Percentiles rank a stretch among this genome's conserved stretches.
phyloP scores from a whole-genome alignment of 2,888 invertebrate genomes.

The Coenonympha glycerion region DNA sequence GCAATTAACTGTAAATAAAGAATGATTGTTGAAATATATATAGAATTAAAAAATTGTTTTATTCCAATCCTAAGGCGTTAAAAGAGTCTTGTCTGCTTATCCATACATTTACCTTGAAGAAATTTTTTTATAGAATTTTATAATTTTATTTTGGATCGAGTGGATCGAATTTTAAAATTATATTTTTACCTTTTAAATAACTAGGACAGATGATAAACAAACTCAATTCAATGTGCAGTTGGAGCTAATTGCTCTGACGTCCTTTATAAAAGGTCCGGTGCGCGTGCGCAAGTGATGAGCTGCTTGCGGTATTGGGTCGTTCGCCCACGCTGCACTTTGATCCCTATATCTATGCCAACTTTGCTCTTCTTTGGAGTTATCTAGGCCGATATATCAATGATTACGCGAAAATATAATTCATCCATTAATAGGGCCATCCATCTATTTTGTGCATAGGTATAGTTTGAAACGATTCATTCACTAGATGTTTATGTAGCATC shows the following conservation, averaged over 20 bases:
- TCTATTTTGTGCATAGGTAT: neutral
- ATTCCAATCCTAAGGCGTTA: constrained; percentile 45
- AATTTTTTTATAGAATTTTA: too few relatives aligned
- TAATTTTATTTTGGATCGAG: too few relatives aligned
- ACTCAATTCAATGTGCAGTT: constrained; percentile 17
- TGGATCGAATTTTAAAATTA: too few relatives aligned
- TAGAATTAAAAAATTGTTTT: constrained; percentile 59
- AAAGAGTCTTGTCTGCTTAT: neutral
- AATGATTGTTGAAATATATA: constrained; percentile 57
- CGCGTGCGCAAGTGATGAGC: constrained; percentile 55
- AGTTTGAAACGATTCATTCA: neutral
- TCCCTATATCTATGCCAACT: constrained; percentile 73
- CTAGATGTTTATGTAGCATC: too few relatives aligned
- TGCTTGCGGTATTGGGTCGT: constrained; percentile 68
- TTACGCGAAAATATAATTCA: constrained; percentile 23
- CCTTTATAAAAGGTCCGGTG: constrained; percentile 58
- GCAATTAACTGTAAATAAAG: constrained; percentile 46
- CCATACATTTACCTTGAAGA: neutral
- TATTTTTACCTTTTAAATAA: neutral
- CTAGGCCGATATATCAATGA: constrained; percentile 49
- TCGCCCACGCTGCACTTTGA: constrained; percentile 74
- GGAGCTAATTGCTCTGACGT: constrained; percentile 30
- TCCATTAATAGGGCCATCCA: constrained; percentile 5
- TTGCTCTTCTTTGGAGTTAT: constrained; percentile 66
- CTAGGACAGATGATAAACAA: neutral